phyloP scores from a whole-genome alignment of 2,113 vertebrate genomes.

The Myotis yumanensis region DNA sequence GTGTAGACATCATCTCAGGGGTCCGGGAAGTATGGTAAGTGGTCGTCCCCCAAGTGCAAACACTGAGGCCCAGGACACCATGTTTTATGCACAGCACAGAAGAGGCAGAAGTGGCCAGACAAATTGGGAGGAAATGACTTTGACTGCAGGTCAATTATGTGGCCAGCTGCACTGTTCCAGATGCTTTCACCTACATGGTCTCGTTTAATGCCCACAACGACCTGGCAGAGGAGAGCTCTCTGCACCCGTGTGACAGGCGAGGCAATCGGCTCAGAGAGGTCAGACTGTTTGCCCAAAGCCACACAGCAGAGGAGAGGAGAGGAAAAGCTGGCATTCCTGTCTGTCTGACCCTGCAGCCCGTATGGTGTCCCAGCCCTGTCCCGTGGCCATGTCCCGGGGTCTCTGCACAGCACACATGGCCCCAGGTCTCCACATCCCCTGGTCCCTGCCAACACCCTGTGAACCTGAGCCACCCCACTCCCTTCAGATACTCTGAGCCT shows the following conservation, averaged over 20 bases:
- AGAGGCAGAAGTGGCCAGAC: not conserved
- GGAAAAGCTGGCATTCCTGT: not conserved
- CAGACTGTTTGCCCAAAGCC: not conserved
- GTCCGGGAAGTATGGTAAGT: not conserved
- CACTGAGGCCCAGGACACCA: not conserved
- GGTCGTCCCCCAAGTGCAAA: not conserved
- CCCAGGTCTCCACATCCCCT: not conserved
- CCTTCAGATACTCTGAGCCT: not conserved
- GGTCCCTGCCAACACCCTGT: not conserved
- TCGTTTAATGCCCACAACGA: not conserved
- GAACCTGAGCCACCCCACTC: too few species aligned
- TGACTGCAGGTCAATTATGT: not conserved
- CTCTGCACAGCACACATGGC: not conserved
- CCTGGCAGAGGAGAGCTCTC: not conserved
- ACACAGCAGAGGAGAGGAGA: slow-evolving; percentile 5
- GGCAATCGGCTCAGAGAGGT: not conserved
- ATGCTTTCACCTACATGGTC: not conserved
- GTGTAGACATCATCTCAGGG: not conserved
- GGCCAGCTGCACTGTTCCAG: not conserved
- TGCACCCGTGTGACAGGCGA: not conserved
- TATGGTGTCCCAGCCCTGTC: not conserved
- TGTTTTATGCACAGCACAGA: not conserved
- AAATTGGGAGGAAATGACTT: not conserved
- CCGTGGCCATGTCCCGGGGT: not conserved
- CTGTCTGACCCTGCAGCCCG: slow-evolving; percentile 1